Conservation (phyloP, 2,113 vertebrate genomes). For the Corynorhinus townsendii region DNA sequence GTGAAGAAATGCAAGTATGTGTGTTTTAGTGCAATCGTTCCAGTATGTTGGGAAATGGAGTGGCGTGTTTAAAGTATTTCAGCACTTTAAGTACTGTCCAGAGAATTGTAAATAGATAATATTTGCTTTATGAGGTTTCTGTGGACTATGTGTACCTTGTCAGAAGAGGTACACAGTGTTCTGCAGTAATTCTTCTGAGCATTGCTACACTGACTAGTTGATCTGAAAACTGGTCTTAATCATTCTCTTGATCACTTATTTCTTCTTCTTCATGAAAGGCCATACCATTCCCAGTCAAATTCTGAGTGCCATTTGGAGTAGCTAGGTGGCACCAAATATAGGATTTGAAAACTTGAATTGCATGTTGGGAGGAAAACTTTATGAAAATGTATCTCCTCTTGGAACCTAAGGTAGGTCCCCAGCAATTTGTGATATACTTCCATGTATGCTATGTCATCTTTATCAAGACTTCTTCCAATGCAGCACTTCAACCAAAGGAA, state of each 20-base stretch:
- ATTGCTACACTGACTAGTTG: constrained; percentile 95
- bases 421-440: constrained; percentile 96
- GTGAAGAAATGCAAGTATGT: constrained; percentile 42
- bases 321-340: constrained; percentile 98
- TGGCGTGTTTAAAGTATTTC: constrained; percentile 6
- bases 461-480: constrained; percentile 97
- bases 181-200: constrained; percentile 94
- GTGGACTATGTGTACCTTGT: constrained; percentile 82
- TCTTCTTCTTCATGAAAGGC: constrained; percentile 95
- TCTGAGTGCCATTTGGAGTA: constrained; percentile 94
- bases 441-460: constrained; percentile 99
- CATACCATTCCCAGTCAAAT: constrained; percentile 96
- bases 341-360: constrained; percentile 97
- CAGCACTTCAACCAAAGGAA: constrained; percentile 95
- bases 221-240: constrained; percentile 95
- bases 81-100: not conserved
- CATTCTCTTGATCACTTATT: constrained; percentile 97
- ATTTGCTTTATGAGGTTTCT: not conserved
- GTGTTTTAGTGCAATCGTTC: constrained; percentile 50
- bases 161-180: constrained; percentile 97
- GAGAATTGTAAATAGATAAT: not conserved
- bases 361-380: constrained; percentile 96
- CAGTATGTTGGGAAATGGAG: constrained; percentile 36
- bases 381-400: constrained; percentile 97
- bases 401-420: constrained; percentile 96